Evolutionary conservation across 2,888 invertebrate genomes (phyloP), one percentile per base, ranked within the genome.

Genomic region (Zygaena filipendulae): DNA sequence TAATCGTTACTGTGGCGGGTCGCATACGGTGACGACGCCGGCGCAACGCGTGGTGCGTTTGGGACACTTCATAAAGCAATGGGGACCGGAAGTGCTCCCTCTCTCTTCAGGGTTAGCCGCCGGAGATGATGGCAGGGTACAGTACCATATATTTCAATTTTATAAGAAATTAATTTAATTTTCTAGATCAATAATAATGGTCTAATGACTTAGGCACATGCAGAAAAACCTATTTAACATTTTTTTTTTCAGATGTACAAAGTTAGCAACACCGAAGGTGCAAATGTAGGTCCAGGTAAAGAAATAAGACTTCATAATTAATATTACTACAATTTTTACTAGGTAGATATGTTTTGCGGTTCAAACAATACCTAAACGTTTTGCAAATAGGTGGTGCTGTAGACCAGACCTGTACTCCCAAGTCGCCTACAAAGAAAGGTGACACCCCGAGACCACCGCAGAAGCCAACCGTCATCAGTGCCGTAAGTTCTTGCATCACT

Each of bases 1-100:
- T 54, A 87, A 86, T 58, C 86, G 91, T 1, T 91, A 90, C 56
- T 90, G 89, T 40, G 91, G 91, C 13, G 91, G 91, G 1, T 85
- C 86, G 32, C 91, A 91, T 56, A 91, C 91, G 1, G 66, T 82
- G 7, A 86, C 88, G 10, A 87, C 87, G 1, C 84, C 88, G 0
- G 84, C 86, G 34, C 90, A 90, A 51, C 82, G 87, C 37, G 84
- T 88, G n/a, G 81, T 84, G 6, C 67, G 85, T 5, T 52, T 82
- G 24, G 87, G 87, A 0, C 86, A 87, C 58, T 87, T 86, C 59
- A 54, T 86, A 32, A 82, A 79, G 44, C 85, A 87, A 45, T 87
- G 85, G 85, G 86, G 85, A 1, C 86, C 86, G 0, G 84, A 86
- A 45, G 81, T 81, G 19, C 49, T 82, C 33, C 84, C 82, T 3